These are phyloP conservation scores for Drosophila heteroneura DNA, from an alignment of 2,888 invertebrate genomes.

Conservation along the genomic window DNA sequence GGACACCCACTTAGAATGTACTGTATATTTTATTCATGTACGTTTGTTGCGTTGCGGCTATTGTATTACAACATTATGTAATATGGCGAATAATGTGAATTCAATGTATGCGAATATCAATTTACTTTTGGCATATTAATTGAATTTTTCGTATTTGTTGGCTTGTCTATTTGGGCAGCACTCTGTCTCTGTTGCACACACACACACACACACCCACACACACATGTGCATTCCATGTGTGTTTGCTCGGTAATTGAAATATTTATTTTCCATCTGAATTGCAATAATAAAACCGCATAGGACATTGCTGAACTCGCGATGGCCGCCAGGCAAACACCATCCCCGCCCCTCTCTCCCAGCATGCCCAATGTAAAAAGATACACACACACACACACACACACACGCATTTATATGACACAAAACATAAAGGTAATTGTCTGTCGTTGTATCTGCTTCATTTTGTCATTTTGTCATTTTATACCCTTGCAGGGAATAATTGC, in stretches of 20 bases:
- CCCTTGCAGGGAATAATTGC: not conserved
- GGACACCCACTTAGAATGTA: not conserved
- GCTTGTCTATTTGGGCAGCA: constrained; percentile 61
- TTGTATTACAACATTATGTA: constrained; percentile 57
- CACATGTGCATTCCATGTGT: constrained; percentile 18
- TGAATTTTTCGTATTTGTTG: constrained; percentile 74
- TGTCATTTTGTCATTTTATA: constrained; percentile 26
- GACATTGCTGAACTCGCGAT: constrained; percentile 55
- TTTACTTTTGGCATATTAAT: constrained; percentile 80
- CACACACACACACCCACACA: not conserved
- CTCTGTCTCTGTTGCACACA: constrained; percentile 3
- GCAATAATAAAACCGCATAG: constrained; percentile 73
- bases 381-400: constrained; percentile 18
- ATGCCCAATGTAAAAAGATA: constrained; percentile 34
- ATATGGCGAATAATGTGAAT: constrained; percentile 59
- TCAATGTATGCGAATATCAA: constrained; percentile 72
- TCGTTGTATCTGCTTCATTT: constrained; percentile 48
- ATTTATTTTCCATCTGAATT: constrained; percentile 79
- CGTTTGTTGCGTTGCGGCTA: constrained; percentile 40
- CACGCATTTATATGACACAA: constrained; percentile 1
- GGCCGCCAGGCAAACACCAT: constrained; percentile 48
- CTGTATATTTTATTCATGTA: constrained; percentile 44
- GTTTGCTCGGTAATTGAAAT: constrained; percentile 72
- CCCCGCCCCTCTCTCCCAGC: not conserved
- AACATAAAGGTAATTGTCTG: constrained; percentile 76